Conservation (phyloP, 2,888 invertebrate genomes). For the Cyaniris semiargus region DNA sequence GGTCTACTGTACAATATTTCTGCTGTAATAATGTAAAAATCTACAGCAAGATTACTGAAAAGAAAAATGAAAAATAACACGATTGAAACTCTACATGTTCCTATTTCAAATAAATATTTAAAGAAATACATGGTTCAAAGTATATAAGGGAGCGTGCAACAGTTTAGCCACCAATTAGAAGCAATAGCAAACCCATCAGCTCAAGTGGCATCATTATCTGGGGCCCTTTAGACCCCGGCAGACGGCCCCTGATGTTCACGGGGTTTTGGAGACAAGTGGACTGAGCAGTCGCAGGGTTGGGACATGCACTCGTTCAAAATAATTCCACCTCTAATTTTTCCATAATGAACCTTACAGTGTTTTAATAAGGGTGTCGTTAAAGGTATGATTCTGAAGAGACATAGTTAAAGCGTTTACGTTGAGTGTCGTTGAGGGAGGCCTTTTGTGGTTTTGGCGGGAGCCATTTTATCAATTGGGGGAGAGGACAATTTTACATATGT, state of each 20-base stretch:
- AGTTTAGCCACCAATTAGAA: conserved; percentile 79
- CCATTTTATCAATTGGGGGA: conserved; percentile 77
- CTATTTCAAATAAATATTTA: neutral
- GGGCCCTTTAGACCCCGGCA: conserved; percentile 53
- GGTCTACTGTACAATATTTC: too few relatives aligned
- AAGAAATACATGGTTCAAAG: conserved; percentile 37
- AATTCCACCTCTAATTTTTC: neutral
- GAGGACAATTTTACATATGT: conserved; percentile 59
- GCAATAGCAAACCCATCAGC: conserved; percentile 73
- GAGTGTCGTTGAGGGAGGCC: conserved; percentile 72
- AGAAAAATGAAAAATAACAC: neutral
- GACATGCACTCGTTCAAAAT: conserved; percentile 44
- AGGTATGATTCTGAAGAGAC: neutral
- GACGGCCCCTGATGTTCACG: conserved; percentile 60
- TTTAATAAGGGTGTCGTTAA: neutral
- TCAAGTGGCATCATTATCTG: conserved; percentile 80
- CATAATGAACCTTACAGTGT: neutral
- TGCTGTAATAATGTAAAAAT: too few relatives aligned
- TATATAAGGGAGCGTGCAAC: conserved; percentile 75
- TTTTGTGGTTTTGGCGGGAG: conserved; percentile 75
- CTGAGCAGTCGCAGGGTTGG: conserved; percentile 78
- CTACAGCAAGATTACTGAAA: neutral
- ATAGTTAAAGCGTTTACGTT: conserved; percentile 79
- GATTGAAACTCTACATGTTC: neutral
- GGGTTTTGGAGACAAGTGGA: conserved; percentile 79